Evolutionary conservation across 2,888 invertebrate genomes (phyloP).

Genomic region (Mythimna loreyi): DNA sequence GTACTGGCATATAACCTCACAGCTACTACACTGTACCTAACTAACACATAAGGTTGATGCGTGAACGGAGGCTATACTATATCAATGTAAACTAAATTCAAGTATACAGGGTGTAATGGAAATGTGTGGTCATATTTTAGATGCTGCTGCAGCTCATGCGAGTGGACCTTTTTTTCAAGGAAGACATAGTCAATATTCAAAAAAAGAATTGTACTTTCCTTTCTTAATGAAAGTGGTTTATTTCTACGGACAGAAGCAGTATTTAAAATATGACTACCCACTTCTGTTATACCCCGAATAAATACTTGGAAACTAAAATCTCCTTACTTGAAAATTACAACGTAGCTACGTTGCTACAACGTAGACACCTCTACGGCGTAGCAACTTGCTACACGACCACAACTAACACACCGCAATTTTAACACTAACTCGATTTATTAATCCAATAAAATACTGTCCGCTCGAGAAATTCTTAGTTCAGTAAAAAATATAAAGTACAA

Average conservation of each 20-base stretch:
- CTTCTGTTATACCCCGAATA: no score
- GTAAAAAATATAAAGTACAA: constrained; percentile 37
- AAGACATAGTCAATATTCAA: no score
- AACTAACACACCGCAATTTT: constrained; percentile 6
- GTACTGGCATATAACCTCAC: constrained; percentile 22
- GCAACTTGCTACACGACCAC: constrained; percentile 22
- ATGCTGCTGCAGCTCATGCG: no score
- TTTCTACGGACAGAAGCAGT: no score
- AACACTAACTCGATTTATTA: constrained; percentile 19
- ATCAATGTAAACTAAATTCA: background rate
- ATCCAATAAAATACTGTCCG: constrained; percentile 14
- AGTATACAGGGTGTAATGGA: no score
- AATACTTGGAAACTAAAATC: background rate
- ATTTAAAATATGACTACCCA: no score
- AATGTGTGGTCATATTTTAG: no score
- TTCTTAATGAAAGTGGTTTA: no score
- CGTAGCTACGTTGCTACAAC: constrained; percentile 11
- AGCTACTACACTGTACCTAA: background rate
- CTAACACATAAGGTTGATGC: background rate
- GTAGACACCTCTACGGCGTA: constrained; percentile 18
- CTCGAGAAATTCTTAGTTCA: constrained; percentile 36
- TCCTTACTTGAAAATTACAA: background rate
- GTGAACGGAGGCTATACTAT: background rate
- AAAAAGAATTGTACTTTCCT: no score
- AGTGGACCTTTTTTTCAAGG: no score